Evolutionary conservation across 2,888 invertebrate species (phyloP).

Genomic region (Globia sparganii): DNA sequence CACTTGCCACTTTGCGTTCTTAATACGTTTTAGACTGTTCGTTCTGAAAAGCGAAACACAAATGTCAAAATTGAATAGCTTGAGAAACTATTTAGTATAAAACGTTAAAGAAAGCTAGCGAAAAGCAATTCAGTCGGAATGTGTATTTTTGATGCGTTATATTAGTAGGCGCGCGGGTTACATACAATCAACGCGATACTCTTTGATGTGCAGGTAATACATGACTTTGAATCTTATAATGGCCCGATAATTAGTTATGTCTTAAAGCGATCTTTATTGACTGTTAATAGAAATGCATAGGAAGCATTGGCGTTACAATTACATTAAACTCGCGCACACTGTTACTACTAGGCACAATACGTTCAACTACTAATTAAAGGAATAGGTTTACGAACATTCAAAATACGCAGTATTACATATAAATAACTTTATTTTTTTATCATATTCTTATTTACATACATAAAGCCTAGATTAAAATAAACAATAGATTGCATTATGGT

Average conservation of each 20-base stretch:
- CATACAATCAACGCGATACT: conserved; percentile 31
- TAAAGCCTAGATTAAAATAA: conserved; percentile 54
- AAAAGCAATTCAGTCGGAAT: conserved; percentile 65
- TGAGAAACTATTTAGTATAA: conserved; percentile 49
- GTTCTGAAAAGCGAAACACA: conserved; percentile 81
- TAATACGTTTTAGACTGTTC: conserved; percentile 91
- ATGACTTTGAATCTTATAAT: conserved; percentile 5
- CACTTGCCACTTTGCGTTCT: conserved; percentile 91
- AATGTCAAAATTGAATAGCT: conserved; percentile 33
- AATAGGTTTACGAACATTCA: conserved; percentile 65
- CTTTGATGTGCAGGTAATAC: conserved; percentile 1
- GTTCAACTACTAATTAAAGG: conserved; percentile 45
- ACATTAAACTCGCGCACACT: conserved; percentile 43
- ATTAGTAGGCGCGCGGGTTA: conserved; percentile 39
- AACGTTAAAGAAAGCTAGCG: conserved; percentile 68
- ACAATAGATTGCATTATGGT: conserved; percentile 60
- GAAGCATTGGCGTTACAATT: conserved; percentile 30
- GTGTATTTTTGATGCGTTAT: conserved; percentile 41
- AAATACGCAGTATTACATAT: conserved; percentile 68
- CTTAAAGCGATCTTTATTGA: not conserved
- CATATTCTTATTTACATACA: conserved; percentile 64
- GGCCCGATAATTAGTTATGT: not conserved
- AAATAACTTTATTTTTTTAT: conserved; percentile 69
- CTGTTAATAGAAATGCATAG: conserved; percentile 19
- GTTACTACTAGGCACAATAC: conserved; percentile 36